Base-by-base conservation (phyloP, 2,888 invertebrate species). In the Parochlus steinenii region DNA sequence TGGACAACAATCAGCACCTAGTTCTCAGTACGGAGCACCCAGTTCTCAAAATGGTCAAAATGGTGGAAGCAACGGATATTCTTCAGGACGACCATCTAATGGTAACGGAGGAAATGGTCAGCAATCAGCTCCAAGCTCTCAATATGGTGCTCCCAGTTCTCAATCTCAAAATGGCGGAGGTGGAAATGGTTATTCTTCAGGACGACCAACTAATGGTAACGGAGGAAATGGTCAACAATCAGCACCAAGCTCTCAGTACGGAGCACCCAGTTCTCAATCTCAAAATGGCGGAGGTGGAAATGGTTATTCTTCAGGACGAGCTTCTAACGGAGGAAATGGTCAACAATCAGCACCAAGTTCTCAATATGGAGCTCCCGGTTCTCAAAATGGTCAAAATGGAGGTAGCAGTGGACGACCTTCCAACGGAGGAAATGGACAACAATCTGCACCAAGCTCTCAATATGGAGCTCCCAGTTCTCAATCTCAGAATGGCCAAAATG, bases 381-480 rank as follows among this genome's bases (percentile, higher is more conserved):
- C 22, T 11, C 26, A 27, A 12, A 34, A 34, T 34, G 20, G 27
- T 2, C 15, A 28, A 5, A 34, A 28, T 15, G 34, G 34, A 5
- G 27, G 14, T 19, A 20, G 27, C 5, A 25, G 25, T 6, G 16
- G 16, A 3, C 6, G 6, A n/a, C 17, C 32, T 16, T 11, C n/a
- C n/a, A n/a, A n/a, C n/a, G n/a, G n/a, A n/a, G n/a, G n/a, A n/a
- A n/a, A n/a, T n/a, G n/a, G n/a, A n/a, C n/a, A n/a, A n/a, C n/a
- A n/a, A n/a, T n/a, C 20, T n/a, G 12, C 12, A 10, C 31, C 31
- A 12, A 23, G 18, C 5, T 33, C 33, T 4, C 12, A 11, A 26
- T 33, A 33, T 14, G 33, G 33, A n/a, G 26, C 33, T n/a, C 35
- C 35, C 14, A 8, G 22, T 12, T n/a, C n/a, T n/a, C n/a, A n/a